These are phyloP conservation scores for Papilio machaon DNA, from an alignment of 1,140 invertebrate genomes.

Conservation along the genomic window DNA sequence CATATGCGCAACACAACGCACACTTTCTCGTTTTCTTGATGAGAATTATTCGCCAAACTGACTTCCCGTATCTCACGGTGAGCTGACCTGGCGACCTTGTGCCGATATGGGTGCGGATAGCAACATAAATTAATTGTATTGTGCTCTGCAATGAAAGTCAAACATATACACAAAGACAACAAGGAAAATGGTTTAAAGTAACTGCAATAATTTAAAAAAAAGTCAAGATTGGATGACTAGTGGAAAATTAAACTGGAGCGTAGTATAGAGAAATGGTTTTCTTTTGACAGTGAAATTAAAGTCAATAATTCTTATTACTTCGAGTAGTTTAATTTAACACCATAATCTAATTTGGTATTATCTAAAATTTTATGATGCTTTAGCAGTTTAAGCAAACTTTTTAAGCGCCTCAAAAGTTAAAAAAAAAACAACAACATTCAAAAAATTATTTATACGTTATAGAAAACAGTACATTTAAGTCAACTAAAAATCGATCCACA, in stretches of 20 bases:
- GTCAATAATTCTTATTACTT: too few relatives aligned
- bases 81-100: slow-evolving; percentile 56
- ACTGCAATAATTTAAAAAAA: too few relatives aligned
- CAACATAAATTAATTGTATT: slow-evolving; percentile 2
- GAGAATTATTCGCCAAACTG: slow-evolving; percentile 13
- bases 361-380: too few relatives aligned
- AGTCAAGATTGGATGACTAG: too few relatives aligned
- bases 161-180: background rate
- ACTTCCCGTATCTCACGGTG: slow-evolving; percentile 44
- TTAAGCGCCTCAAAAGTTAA: too few relatives aligned
- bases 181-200: background rate
- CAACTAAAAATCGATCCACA: background rate
- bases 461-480: too few relatives aligned
- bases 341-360: too few relatives aligned
- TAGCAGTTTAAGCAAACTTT: too few relatives aligned
- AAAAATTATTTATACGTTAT: too few relatives aligned
- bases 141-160: background rate
- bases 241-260: background rate
- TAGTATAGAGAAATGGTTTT: background rate
- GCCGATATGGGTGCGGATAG: slow-evolving; percentile 19
- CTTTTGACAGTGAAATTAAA: background rate
- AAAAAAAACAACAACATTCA: too few relatives aligned
- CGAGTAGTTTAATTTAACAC: too few relatives aligned
- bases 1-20: background rate
- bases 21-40: slow-evolving; percentile 15